Conservation (phyloP, 2,113 vertebrate genomes). For the Nothobranchius furzeri region DNA sequence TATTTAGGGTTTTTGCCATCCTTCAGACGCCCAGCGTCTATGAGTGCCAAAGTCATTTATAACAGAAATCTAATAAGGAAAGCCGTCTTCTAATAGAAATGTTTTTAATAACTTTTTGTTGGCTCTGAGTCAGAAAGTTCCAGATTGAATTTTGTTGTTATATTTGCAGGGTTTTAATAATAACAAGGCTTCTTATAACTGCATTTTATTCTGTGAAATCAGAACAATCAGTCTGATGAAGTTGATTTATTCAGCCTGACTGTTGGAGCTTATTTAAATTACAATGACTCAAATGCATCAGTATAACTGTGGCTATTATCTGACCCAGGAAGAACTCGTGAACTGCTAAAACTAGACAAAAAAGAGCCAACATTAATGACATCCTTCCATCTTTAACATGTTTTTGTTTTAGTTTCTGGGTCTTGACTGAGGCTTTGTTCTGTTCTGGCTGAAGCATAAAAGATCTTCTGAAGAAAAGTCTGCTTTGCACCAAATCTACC, state of each 20-base stretch:
- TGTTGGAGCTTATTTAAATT: not conserved
- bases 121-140: not conserved
- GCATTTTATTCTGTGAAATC: not conserved
- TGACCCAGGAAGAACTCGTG: too few species aligned
- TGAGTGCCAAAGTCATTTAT: not conserved
- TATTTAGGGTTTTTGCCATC: not conserved
- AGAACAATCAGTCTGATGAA: not conserved
- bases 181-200: not conserved
- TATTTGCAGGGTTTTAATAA: not conserved
- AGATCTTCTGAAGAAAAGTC: constrained; percentile 1
- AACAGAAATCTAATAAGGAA: not conserved
- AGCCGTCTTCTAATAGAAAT: not conserved
- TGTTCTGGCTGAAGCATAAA: not conserved
- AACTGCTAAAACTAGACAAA: too few species aligned
- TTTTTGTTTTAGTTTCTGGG: not conserved
- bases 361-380: too few species aligned
- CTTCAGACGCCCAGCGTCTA: not conserved
- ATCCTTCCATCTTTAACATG: not conserved
- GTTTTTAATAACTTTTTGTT: not conserved
- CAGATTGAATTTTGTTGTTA: not conserved
- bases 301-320: too few species aligned
- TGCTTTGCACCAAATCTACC: not conserved
- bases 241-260: not conserved
- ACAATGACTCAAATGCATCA: too few species aligned
- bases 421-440: not conserved